Conservation (phyloP, 2,113 vertebrate genomes). For the Redunca redunca region DNA sequence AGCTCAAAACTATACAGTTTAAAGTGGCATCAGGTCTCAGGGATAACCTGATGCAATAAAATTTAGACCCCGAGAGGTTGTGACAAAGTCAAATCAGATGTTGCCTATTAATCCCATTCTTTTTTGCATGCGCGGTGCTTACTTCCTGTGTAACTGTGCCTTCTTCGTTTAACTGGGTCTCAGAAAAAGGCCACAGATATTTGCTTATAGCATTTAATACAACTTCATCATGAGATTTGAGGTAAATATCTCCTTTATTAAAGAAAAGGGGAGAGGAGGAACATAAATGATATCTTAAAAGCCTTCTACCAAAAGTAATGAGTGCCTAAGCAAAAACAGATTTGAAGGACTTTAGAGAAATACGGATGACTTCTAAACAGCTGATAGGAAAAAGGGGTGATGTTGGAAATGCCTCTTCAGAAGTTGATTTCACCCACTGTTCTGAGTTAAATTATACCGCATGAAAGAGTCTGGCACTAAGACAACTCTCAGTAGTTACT, state of each 20-base stretch:
- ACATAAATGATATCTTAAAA: neutral
- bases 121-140: neutral
- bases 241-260: constrained; percentile 22
- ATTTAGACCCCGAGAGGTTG: neutral
- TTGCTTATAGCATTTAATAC: neutral
- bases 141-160: neutral
- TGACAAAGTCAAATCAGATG: neutral
- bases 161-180: neutral
- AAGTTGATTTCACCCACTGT: neutral
- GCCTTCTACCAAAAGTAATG: neutral
- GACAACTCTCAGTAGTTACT: neutral
- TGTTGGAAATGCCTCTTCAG: neutral
- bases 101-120: neutral
- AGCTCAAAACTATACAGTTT: neutral
- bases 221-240: neutral
- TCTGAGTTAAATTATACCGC: neutral
- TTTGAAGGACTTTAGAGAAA: neutral
- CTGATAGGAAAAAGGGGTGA: neutral
- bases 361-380: neutral
- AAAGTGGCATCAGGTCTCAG: neutral
- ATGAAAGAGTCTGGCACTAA: neutral
- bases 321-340: neutral
- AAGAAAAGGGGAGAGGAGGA: neutral
- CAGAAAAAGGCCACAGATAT: neutral
- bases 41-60: neutral